phyloP scores from a whole-genome alignment of 2,797 vertebrate genomes.

The Streptopelia turtur region DNA sequence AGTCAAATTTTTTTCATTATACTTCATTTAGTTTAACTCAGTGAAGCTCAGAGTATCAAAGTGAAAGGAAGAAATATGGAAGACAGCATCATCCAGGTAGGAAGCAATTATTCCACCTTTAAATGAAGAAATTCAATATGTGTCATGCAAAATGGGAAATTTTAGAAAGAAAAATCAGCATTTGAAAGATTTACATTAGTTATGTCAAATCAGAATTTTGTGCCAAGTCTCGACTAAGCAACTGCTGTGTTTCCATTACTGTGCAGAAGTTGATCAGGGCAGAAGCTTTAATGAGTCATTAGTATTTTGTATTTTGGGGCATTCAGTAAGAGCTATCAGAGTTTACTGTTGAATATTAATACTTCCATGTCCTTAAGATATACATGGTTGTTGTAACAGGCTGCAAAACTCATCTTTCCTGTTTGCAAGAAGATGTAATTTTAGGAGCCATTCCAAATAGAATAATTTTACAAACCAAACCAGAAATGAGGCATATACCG shows the following conservation, averaged over 20 bases:
- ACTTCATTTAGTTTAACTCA: slow-evolving; percentile 12
- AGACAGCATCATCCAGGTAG: background rate
- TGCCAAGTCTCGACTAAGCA: background rate
- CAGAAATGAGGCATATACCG: background rate
- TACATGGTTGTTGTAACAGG: background rate
- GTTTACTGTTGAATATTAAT: background rate
- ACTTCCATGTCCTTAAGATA: background rate
- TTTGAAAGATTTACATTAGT: background rate
- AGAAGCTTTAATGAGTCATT: slow-evolving; percentile 14
- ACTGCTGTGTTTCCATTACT: background rate
- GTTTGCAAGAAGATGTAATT: slow-evolving; percentile 11
- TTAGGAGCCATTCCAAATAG: slow-evolving; percentile 22
- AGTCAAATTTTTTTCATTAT: slow-evolving; percentile 5
- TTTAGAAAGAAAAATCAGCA: background rate
- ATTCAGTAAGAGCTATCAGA: background rate
- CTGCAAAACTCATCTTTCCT: background rate
- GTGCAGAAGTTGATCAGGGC: background rate
- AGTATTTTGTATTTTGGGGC: background rate
- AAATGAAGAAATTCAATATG: background rate
- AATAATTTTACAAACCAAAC: background rate
- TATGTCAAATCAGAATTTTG: background rate
- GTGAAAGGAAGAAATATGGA: background rate
- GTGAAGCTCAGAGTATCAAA: background rate
- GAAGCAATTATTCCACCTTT: background rate
- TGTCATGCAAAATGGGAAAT: background rate